Evolutionary conservation across 2,797 vertebrate species (phyloP), one percentile per base, ranked within the genome.

Genomic region (Rhincodon typus): DNA sequence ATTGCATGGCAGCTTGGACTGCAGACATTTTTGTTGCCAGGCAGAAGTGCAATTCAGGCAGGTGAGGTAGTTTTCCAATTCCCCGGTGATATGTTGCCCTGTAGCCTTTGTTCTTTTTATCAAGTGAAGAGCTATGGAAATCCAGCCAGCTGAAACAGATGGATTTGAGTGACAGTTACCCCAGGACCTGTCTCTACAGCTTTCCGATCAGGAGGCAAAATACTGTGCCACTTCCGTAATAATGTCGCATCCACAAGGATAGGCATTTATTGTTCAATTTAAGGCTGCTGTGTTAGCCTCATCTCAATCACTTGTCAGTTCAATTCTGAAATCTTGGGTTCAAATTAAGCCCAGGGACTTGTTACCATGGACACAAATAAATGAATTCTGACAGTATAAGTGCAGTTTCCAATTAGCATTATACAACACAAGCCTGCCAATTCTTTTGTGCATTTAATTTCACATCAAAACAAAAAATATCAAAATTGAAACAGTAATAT

Each of bases 311-410:
- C 42, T 21, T 77, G 46, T 95, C 42, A 77, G 30, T 57, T 95
- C 94, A 95, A 77, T 74, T 95, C 70, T 77, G 69, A 53, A 77
- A 19, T 53, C 94, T n/a, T 72, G 46, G 46, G 27, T 53, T 77
- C n/a, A 77, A 53, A 77, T 74, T 17, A 72, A 77, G 94, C 70
- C 30, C 46, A 34, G 46, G 46, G 46, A 77, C 46, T 21, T 53
- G 70, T 77, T 95, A 34, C 70, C 5, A 19, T 50, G 67, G 70
- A 95, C 42, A 77, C 42, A 95, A 57, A 95, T 93, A 95, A 53
- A 95, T 95, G 42, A 74, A 53, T 77, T 77, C 94, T 95, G 94
- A 77, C 94, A 94, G 70, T 7, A 34, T 25, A 38, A 69, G n/a
- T 38, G 62, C 62, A 67, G 15, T 34, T 34, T n/a, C 94, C 53